phyloP scores from a whole-genome alignment of 2,113 vertebrate genomes.

The Propithecus coquereli region DNA sequence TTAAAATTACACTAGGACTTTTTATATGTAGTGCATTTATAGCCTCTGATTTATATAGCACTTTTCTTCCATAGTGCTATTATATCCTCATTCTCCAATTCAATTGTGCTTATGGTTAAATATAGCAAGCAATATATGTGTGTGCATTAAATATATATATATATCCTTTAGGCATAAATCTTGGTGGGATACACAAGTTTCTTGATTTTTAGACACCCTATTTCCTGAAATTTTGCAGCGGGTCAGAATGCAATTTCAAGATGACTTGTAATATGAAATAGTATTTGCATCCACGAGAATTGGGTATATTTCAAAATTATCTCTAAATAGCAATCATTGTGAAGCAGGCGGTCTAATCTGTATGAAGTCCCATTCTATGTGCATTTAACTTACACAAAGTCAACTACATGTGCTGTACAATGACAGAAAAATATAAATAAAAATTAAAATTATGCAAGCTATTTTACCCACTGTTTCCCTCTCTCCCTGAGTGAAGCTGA shows the following conservation, averaged over 20 bases:
- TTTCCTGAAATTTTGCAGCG: constrained; percentile 28
- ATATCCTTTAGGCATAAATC: too few species aligned
- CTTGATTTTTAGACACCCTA: constrained; percentile 19
- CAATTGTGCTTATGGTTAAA: constrained; percentile 51
- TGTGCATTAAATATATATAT: background rate
- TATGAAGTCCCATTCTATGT: background rate
- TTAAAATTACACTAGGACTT: constrained; percentile 62
- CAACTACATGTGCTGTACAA: background rate
- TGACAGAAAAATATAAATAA: background rate
- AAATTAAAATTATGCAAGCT: background rate
- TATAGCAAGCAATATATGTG: constrained; percentile 35
- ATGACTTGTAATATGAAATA: background rate
- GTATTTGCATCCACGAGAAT: background rate
- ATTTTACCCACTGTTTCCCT: background rate
- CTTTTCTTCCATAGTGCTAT: constrained; percentile 55
- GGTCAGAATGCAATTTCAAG: background rate
- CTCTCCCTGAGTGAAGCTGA: background rate
- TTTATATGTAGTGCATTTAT: constrained; percentile 55
- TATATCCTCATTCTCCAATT: constrained; percentile 55
- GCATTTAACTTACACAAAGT: background rate
- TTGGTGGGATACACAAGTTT: too few species aligned
- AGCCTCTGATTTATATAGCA: constrained; percentile 65
- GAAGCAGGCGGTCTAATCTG: background rate
- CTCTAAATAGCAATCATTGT: background rate
- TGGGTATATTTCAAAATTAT: background rate